A percentile compares a stretch with the other conserved stretches of the same genome.
phyloP scores from a whole-genome alignment of 1,140 invertebrate genomes.

The Drosophila kepulauana region DNA sequence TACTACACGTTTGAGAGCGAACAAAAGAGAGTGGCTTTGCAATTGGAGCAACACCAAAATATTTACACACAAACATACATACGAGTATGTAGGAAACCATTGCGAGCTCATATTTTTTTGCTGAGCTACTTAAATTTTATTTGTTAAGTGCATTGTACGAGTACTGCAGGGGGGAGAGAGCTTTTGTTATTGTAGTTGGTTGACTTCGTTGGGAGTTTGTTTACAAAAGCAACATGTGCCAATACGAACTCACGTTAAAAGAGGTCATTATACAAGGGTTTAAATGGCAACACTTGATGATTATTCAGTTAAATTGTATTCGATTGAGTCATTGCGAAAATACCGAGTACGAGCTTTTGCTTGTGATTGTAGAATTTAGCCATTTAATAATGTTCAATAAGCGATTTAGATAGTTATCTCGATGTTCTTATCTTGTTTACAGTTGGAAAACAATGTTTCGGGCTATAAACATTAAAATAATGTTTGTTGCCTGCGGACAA shows the following conservation, averaged over 20 bases:
- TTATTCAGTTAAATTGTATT: conserved; percentile 27
- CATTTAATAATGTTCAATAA: conserved; percentile 21
- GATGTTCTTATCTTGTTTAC: conserved; percentile 17
- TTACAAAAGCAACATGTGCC: conserved; percentile 41
- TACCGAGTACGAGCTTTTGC: neutral
- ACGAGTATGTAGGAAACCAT: conserved; percentile 29
- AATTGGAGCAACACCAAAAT: conserved; percentile 30
- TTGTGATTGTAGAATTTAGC: conserved; percentile 1
- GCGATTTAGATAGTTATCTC: conserved; percentile 3
- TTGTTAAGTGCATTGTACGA: conserved; percentile 32
- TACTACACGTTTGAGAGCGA: conserved; percentile 1
- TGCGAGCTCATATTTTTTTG: conserved; percentile 35
- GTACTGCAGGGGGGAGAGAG: neutral
- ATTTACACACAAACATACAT: neutral
- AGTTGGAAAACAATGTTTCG: neutral
- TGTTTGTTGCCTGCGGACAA: conserved; percentile 2
- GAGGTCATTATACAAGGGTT: conserved; percentile 33
- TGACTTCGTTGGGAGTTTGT: conserved; percentile 32
- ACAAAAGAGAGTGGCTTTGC: conserved; percentile 18
- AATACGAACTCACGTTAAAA: conserved; percentile 34
- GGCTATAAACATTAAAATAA: neutral
- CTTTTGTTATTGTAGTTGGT: conserved; percentile 24
- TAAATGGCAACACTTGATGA: conserved; percentile 17
- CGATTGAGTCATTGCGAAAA: conserved; percentile 27
- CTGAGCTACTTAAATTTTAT: conserved; percentile 42